Percentiles rank a stretch among this genome's conserved stretches.
phyloP scores from a whole-genome alignment of 2,797 vertebrate genomes.

The Menidia menidia region DNA sequence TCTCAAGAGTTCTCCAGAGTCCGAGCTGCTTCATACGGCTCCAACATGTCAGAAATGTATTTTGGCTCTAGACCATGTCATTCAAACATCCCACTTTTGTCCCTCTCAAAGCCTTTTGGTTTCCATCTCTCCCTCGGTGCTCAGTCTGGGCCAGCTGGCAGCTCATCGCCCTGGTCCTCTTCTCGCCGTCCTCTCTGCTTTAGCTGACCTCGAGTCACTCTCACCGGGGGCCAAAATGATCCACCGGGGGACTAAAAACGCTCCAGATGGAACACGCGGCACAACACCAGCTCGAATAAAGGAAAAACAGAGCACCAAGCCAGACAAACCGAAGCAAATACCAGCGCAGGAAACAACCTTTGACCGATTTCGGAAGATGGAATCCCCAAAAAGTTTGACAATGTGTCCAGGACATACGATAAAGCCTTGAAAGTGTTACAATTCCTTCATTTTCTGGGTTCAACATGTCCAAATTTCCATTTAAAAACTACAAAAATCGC shows the following conservation, averaged over 20 bases:
- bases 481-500: neutral
- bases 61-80: too few relatives aligned
- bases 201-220: constrained; percentile 50
- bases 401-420: neutral
- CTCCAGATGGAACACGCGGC: constrained; percentile 37
- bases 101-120: neutral
- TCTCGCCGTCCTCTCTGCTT: constrained; percentile 36
- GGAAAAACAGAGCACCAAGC: neutral
- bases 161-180: constrained; percentile 7
- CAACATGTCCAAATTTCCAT: too few relatives aligned
- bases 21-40: too few relatives aligned
- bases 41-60: too few relatives aligned
- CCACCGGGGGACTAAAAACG: constrained; percentile 41
- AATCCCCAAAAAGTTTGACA: too few relatives aligned
- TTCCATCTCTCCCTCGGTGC: constrained; percentile 9
- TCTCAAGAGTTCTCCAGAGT: too few relatives aligned
- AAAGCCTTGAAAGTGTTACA: neutral
- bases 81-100: neutral
- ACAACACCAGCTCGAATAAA: constrained; percentile 6
- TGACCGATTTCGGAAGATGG: too few relatives aligned
- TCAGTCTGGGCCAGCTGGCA: constrained; percentile 60
- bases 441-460: neutral
- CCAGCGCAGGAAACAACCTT: neutral
- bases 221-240: constrained; percentile 34
- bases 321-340: constrained; percentile 4